phyloP scores from a whole-genome alignment of 1,140 invertebrate species.

The Campodea augens region DNA sequence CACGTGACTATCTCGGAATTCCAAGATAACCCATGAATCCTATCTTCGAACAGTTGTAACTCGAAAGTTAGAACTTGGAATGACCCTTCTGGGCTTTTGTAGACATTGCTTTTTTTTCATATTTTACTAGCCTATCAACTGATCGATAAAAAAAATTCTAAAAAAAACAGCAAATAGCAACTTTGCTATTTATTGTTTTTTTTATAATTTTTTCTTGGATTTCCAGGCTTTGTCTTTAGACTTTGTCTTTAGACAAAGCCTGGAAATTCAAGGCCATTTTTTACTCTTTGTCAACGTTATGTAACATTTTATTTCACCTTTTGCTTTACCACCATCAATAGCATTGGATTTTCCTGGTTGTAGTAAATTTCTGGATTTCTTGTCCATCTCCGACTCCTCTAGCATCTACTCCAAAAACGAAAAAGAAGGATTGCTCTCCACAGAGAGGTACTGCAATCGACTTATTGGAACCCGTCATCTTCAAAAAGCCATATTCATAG shows the following conservation, averaged over 20 bases:
- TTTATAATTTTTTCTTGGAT: too few relatives aligned
- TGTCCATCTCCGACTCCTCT: constrained; percentile 43
- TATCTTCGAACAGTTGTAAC: too few relatives aligned
- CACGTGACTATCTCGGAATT: too few relatives aligned
- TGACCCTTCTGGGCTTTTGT: too few relatives aligned
- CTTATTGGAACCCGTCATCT: constrained; percentile 46
- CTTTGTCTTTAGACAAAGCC: background rate
- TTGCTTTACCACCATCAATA: constrained; percentile 44
- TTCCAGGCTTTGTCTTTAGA: background rate
- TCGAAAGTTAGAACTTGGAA: too few relatives aligned
- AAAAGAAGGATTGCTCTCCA: constrained; percentile 38
- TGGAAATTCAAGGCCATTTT: background rate
- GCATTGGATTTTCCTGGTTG: constrained; percentile 35
- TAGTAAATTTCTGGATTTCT: constrained; percentile 41
- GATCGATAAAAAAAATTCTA: too few relatives aligned
- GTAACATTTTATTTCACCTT: constrained; percentile 30
- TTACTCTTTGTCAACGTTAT: background rate
- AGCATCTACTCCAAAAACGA: constrained; percentile 22
- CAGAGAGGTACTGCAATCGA: constrained; percentile 41
- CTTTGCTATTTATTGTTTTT: too few relatives aligned
- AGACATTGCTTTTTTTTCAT: too few relatives aligned
- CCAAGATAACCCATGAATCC: too few relatives aligned
- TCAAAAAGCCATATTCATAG: constrained; percentile 57
- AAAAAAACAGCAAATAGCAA: too few relatives aligned
- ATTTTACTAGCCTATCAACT: too few relatives aligned